These are phyloP conservation scores for Oreonectes daqikongensis DNA, from an alignment of 2,797 vertebrate genomes.

Conservation along the genomic window DNA sequence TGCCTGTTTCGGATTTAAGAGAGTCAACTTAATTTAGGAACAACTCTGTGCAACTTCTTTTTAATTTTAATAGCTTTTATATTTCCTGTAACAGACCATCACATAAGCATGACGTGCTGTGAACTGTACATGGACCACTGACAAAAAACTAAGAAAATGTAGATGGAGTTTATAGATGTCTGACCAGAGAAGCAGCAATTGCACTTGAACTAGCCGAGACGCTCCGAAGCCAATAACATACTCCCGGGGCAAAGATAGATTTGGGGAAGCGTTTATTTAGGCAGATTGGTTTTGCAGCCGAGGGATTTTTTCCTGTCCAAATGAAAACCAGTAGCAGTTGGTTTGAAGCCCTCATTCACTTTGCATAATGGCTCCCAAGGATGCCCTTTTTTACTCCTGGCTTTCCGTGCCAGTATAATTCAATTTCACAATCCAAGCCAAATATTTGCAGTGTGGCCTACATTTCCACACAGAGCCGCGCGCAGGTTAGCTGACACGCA, in stretches of 20 bases:
- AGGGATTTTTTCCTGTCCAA: constrained; percentile 61
- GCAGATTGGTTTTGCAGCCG: constrained; percentile 68
- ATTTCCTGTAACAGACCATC: constrained; percentile 37
- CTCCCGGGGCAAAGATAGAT: constrained; percentile 59
- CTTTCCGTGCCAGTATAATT: constrained; percentile 78
- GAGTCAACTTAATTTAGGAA: background rate
- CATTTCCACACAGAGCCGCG: constrained; percentile 73
- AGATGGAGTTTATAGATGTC: constrained; percentile 41
- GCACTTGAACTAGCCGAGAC: constrained; percentile 26
- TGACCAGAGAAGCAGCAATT: constrained; percentile 1
- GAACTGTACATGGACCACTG: constrained; percentile 1
- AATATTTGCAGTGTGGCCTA: constrained; percentile 80
- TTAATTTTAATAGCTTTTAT: constrained; percentile 11
- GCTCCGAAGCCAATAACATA: constrained; percentile 27
- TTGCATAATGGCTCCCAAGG: constrained; percentile 80
- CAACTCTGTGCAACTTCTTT: constrained; percentile 4
- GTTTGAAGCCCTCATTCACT: constrained; percentile 72
- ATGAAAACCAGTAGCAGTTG: constrained; percentile 78
- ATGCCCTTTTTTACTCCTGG: constrained; percentile 74
- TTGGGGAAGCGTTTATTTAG: constrained; percentile 67
- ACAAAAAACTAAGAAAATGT: constrained; percentile 48
- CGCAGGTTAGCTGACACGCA: constrained; percentile 60
- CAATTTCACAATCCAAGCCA: constrained; percentile 76
- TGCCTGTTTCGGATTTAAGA: background rate
- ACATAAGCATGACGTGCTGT: constrained; percentile 17